Evolutionary conservation across 2,888 invertebrate genomes (phyloP).

Genomic region (Antheraea yamamai): DNA sequence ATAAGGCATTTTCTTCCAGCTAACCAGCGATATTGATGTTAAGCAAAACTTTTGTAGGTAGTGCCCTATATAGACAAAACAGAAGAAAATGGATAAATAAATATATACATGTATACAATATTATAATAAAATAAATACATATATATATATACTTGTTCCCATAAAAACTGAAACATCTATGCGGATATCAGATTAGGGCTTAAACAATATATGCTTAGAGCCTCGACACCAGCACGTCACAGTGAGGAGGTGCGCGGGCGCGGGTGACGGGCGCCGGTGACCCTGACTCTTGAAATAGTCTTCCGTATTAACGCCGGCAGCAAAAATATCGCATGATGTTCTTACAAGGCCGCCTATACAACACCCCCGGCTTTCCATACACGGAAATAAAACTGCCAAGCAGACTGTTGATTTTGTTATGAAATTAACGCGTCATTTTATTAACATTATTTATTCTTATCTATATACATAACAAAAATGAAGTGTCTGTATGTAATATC

Average conservation of each 20-base stretch:
- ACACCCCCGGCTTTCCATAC: conserved; percentile 62
- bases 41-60: too few relatives aligned
- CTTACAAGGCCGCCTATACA: conserved; percentile 58
- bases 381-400: conserved; percentile 49
- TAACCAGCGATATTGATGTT: too few relatives aligned
- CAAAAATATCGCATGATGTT: conserved; percentile 80
- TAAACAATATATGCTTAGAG: conserved; percentile 53
- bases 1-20: too few relatives aligned
- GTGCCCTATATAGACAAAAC: too few relatives aligned
- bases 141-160: neutral
- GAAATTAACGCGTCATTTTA: neutral
- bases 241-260: conserved; percentile 52
- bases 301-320: conserved; percentile 78
- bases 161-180: neutral
- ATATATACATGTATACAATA: too few relatives aligned
- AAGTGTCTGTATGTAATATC: too few relatives aligned
- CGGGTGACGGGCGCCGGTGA: conserved; percentile 67
- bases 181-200: conserved; percentile 36
- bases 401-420: conserved; percentile 31
- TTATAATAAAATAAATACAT: too few relatives aligned
- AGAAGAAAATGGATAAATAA: too few relatives aligned
- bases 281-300: conserved; percentile 83
- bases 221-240: conserved; percentile 60
- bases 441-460: neutral
- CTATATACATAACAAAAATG: too few relatives aligned